phyloP scores from a whole-genome alignment of 2,888 invertebrate genomes.

The Deroplatys truncata region DNA sequence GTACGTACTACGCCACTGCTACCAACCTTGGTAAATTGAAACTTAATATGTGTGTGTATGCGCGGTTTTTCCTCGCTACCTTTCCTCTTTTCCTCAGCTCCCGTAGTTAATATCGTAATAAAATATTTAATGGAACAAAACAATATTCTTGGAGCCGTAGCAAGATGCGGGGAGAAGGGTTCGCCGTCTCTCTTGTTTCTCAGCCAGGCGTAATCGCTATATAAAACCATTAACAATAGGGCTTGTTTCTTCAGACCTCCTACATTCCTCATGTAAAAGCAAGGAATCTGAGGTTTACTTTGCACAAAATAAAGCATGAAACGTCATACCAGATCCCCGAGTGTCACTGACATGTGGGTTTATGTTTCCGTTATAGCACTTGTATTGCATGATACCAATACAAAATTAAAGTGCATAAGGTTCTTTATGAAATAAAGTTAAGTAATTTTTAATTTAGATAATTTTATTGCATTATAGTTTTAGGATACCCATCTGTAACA shows the following conservation, averaged over 20 bases:
- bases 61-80: background rate
- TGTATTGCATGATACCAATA: too few species aligned
- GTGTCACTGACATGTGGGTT: too few species aligned
- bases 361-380: too few species aligned
- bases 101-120: background rate
- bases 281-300: background rate
- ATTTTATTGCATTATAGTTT: too few species aligned
- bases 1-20: background rate
- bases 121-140: background rate
- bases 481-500: too few species aligned
- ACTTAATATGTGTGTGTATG: background rate
- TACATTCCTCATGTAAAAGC: background rate
- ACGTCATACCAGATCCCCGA: background rate
- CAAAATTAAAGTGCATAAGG: too few species aligned
- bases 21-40: conserved; percentile 7
- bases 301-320: background rate
- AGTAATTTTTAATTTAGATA: too few species aligned
- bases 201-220: background rate
- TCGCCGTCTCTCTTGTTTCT: background rate
- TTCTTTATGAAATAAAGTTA: too few species aligned
- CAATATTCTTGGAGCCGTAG: background rate
- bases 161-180: background rate
- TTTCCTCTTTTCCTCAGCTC: background rate
- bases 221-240: background rate
- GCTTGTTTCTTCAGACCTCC: background rate